Evolutionary conservation across 2,888 invertebrate genomes (phyloP).

Genomic region (Dioctria rufipes): DNA sequence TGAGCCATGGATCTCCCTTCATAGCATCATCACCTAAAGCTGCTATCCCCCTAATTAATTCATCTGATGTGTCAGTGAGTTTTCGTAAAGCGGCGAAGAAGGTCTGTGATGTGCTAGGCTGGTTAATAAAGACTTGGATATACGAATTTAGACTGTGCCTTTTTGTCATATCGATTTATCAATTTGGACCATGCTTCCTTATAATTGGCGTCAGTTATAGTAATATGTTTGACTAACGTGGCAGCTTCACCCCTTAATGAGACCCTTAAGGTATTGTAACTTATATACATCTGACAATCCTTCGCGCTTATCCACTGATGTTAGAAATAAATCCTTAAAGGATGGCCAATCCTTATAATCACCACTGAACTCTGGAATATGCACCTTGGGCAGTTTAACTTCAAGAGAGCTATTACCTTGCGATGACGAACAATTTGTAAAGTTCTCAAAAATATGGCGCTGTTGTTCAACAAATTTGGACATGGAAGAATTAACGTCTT

Average conservation of each 20-base stretch:
- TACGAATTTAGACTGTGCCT: neutral
- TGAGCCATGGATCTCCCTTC: neutral
- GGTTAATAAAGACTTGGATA: neutral
- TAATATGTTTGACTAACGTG: neutral
- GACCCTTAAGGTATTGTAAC: constrained; percentile 22
- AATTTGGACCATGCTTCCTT: neutral
- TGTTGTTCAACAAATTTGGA: neutral
- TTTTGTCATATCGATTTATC: neutral
- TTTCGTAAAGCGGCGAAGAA: neutral
- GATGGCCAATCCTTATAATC: constrained; percentile 25
- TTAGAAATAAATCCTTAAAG: constrained; percentile 3
- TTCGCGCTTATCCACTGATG: neutral
- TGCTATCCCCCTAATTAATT: constrained; percentile 15
- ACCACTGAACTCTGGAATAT: neutral
- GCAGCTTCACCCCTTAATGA: constrained; percentile 3
- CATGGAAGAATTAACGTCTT: neutral
- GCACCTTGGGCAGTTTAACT: neutral
- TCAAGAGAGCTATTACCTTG: neutral
- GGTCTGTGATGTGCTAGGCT: neutral
- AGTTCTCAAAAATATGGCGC: neutral
- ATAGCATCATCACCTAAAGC: constrained; percentile 21
- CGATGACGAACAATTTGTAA: neutral
- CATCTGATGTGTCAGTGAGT: neutral
- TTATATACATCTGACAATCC: neutral
- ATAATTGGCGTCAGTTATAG: neutral